Evolutionary conservation across 2,888 invertebrate species (phyloP), one percentile per base, ranked within the genome.

Genomic region (Caenorhabditis sinica): DNA sequence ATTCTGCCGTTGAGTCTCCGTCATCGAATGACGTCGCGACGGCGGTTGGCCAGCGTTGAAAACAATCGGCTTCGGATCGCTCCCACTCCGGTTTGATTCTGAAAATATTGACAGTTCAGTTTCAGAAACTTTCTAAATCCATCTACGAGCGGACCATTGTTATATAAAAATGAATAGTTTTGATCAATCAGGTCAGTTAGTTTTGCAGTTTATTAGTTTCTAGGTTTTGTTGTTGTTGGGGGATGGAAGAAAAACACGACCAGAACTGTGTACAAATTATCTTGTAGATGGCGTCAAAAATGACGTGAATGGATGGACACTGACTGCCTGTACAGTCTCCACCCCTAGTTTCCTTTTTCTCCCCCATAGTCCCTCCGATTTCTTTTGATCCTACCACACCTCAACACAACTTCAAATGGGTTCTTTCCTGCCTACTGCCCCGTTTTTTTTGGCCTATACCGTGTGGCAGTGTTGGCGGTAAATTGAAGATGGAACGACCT

Each of bases 1-100:
- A 74, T 69, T 74, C 74, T 73, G 74, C 23, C 79, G 69, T 63
- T 84, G 84, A 65, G 60, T 84, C 65, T 84, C 80, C 60, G 80
- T 75, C 84, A 84, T 84, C 75, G 83, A 83, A 71, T 75, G 84
- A 80, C 80, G 75, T 63, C 76, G 83, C 65, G 72, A 72, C 60
- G 83, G 66, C 79, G 65, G 58, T 71, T 61, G 72, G 77, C 63
- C 69, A 45, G 74, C 66, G 69, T 61, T 82, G 63, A 80, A 66
- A 65, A 63, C 79, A 74, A 74, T 60, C 79, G 73, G 60, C 79
- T 69, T 71, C 58, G 36, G 51, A 63, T 74, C 69, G 74, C 58
- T 69, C 23, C 72, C 84, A 72, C 84, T 84, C 77, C 83, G 79
- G 56, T 79, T 83, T 51, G 74, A 79, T 79, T 83, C 83, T 83